Evolutionary conservation across 2,113 vertebrate genomes (phyloP).

Genomic region (Gopherus flavomarginatus): DNA sequence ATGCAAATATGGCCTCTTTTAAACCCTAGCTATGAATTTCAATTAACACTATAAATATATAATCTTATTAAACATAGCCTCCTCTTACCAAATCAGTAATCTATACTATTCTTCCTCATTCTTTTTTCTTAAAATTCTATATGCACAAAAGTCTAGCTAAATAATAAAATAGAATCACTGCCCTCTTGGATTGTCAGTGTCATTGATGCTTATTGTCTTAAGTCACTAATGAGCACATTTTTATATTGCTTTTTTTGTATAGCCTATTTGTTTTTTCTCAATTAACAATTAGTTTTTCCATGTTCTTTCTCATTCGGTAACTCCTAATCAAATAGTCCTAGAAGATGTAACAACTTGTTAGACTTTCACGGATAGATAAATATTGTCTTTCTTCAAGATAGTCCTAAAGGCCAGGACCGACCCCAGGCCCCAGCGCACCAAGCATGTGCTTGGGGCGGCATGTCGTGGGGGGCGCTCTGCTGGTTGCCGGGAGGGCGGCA

Average conservation of each 20-base stretch:
- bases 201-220: slow-evolving; percentile 71
- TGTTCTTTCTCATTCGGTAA: background rate
- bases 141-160: slow-evolving; percentile 13
- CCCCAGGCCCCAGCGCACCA: too few species aligned
- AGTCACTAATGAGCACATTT: slow-evolving; percentile 59
- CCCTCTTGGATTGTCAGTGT: slow-evolving; percentile 69
- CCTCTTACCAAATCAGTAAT: slow-evolving; percentile 19
- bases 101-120: background rate
- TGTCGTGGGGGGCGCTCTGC: too few species aligned
- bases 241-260: slow-evolving; percentile 53
- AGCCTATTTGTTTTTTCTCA: background rate
- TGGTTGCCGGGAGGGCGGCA: too few species aligned
- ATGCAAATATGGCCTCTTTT: background rate
- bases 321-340: background rate
- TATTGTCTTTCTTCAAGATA: background rate
- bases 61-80: background rate
- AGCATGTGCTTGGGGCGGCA: too few species aligned
- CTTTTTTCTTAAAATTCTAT: slow-evolving; percentile 22
- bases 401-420: background rate
- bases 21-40: background rate
- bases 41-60: background rate
- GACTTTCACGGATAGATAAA: background rate
- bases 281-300: slow-evolving; percentile 15
- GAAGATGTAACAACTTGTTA: background rate
- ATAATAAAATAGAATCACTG: background rate